These are phyloP conservation scores for Falcaria lacertinaria DNA, from an alignment of 2,888 invertebrate genomes.

Conservation along the genomic window DNA sequence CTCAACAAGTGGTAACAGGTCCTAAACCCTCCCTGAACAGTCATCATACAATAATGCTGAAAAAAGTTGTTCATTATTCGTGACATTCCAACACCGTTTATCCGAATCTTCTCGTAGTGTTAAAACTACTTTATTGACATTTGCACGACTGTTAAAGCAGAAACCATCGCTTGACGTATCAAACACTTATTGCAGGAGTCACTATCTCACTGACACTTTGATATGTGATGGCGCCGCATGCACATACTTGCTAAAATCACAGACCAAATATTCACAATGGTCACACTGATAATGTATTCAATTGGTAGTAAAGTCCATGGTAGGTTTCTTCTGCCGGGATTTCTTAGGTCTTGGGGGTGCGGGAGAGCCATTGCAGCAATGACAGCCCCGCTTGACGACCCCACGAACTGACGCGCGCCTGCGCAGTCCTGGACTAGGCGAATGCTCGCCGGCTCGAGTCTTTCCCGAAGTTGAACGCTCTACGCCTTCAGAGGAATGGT, in stretches of 20 bases:
- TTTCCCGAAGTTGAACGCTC: conserved; percentile 68
- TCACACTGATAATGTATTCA: conserved; percentile 3
- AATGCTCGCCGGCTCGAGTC: conserved; percentile 46
- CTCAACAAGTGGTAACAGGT: no score
- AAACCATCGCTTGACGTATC: no score
- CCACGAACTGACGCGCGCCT: conserved; percentile 72
- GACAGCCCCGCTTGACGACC: conserved; percentile 81
- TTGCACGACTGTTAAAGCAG: no score
- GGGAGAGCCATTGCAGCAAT: conserved; percentile 81
- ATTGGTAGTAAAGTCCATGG: conserved; percentile 40
- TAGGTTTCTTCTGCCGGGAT: conserved; percentile 50
- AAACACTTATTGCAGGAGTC: no score
- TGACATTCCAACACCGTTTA: no score
- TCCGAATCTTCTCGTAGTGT: no score
- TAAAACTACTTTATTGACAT: no score
- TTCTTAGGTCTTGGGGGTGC: conserved; percentile 74
- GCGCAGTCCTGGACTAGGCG: conserved; percentile 35
- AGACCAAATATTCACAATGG: no score
- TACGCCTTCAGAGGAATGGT: conserved; percentile 27
- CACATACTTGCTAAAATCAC: no score
- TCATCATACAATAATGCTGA: no score
- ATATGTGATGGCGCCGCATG: neutral
- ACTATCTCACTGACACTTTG: conserved; percentile 7
- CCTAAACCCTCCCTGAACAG: no score
- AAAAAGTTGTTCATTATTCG: no score